Conservation (phyloP, 1,140 invertebrate genomes). For the Phortica variegata region DNA sequence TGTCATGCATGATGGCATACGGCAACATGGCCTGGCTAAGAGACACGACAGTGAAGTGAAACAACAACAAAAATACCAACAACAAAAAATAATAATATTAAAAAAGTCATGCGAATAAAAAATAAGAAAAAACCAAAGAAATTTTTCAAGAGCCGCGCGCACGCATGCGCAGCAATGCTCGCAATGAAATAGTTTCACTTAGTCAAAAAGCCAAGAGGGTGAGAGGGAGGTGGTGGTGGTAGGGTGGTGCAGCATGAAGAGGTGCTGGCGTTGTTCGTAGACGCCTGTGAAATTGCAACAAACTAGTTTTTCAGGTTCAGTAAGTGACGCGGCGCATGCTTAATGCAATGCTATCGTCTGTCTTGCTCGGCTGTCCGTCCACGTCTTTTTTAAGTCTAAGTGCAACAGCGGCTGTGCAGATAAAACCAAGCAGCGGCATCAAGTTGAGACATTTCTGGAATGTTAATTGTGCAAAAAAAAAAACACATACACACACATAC, state of each 20-base stretch:
- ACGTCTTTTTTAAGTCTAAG: background rate
- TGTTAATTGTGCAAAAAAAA: constrained; percentile 47
- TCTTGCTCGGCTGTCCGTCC: background rate
- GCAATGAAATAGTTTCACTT: constrained; percentile 1
- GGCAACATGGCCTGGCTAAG: too few relatives aligned
- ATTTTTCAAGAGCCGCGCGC: background rate
- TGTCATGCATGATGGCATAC: too few relatives aligned
- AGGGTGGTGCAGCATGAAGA: too few relatives aligned
- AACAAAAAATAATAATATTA: too few relatives aligned
- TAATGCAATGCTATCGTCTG: constrained; percentile 26
- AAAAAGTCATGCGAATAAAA: too few relatives aligned
- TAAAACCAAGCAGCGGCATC: constrained; percentile 15
- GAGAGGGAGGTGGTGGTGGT: too few relatives aligned
- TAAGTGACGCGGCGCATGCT: constrained; percentile 34
- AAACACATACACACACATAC: background rate
- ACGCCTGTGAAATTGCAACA: constrained; percentile 22
- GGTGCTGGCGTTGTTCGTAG: too few relatives aligned
- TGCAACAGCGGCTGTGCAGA: background rate
- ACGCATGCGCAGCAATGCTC: background rate
- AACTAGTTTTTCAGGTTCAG: constrained; percentile 53
- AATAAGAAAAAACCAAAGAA: background rate
- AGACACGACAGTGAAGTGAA: too few relatives aligned
- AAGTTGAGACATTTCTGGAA: constrained; percentile 37
- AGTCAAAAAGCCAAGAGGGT: too few relatives aligned
- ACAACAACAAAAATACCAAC: too few relatives aligned